These are phyloP conservation scores for Galeopterus variegatus DNA, from an alignment of 2,113 vertebrate species.

Conservation along the genomic window DNA sequence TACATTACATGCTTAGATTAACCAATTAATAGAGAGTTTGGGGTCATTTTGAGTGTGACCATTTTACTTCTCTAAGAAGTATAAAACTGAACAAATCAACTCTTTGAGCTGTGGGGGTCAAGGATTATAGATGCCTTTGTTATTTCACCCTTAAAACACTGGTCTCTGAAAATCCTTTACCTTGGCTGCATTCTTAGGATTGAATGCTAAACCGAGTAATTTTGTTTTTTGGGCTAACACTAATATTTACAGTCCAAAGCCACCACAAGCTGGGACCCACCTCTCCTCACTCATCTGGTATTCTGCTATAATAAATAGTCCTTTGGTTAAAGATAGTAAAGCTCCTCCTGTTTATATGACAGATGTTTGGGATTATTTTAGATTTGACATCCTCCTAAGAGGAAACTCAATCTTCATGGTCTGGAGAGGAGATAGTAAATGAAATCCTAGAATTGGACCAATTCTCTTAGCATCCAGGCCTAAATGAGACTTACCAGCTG, in stretches of 20 bases:
- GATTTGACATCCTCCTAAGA: not conserved
- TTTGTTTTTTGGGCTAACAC: not conserved
- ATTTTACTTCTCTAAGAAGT: constrained; percentile 58
- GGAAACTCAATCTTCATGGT: not conserved
- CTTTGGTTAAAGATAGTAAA: constrained; percentile 55
- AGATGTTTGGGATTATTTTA: constrained; percentile 59
- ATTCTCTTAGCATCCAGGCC: not conserved
- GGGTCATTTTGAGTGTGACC: not conserved
- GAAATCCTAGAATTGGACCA: constrained; percentile 29
- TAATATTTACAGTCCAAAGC: constrained; percentile 20
- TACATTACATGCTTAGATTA: not conserved
- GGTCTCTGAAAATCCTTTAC: constrained; percentile 20
- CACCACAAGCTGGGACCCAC: not conserved
- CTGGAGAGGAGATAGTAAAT: not conserved
- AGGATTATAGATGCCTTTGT: not conserved
- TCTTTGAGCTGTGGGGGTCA: not conserved
- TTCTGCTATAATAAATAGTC: constrained; percentile 29
- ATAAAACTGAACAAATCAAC: not conserved
- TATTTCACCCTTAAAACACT: not conserved
- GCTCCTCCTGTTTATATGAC: not conserved
- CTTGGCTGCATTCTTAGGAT: not conserved
- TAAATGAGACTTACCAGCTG: not conserved
- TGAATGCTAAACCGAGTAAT: not conserved
- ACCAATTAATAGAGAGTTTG: not conserved
- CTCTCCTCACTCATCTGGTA: not conserved